Percentiles rank a stretch among this genome's conserved stretches.
phyloP scores from a whole-genome alignment of 1,140 invertebrate genomes.

The Antheraea mylitta region DNA sequence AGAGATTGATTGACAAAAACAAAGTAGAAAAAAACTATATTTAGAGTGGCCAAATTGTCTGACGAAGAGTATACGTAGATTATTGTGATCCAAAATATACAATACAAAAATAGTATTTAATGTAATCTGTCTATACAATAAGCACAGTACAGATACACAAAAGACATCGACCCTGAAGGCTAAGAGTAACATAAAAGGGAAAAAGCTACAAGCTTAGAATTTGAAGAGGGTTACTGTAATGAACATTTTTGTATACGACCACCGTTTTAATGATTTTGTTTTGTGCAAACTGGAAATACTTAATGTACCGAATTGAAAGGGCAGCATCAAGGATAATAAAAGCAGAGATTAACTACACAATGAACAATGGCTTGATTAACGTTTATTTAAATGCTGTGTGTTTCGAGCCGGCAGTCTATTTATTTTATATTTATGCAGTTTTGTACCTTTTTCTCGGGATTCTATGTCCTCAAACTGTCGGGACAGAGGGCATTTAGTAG shows the following conservation, averaged over 20 bases:
- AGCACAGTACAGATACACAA: not conserved
- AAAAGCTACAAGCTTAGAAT: slow-evolving; percentile 41
- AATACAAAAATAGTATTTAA: not conserved
- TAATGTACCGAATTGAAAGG: slow-evolving; percentile 16
- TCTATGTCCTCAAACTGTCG: too few relatives aligned
- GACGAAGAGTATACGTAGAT: not conserved
- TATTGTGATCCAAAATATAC: not conserved
- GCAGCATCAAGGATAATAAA: slow-evolving; percentile 13
- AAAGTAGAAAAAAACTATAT: too few relatives aligned
- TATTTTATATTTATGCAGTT: not conserved
- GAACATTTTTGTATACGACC: slow-evolving; percentile 44
- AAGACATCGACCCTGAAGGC: slow-evolving; percentile 15
- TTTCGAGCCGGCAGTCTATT: not conserved
- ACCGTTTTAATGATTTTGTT: slow-evolving; percentile 43
- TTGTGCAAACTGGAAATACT: slow-evolving; percentile 20
- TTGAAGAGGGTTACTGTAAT: slow-evolving; percentile 46
- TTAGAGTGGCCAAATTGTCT: too few relatives aligned
- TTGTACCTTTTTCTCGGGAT: too few relatives aligned
- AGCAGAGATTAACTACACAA: slow-evolving; percentile 21
- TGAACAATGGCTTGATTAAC: slow-evolving; percentile 19
- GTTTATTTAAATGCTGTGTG: slow-evolving; percentile 15
- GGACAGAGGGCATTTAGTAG: too few relatives aligned
- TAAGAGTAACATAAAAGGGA: slow-evolving; percentile 36
- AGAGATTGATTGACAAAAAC: too few relatives aligned
- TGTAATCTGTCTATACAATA: not conserved